These are phyloP conservation scores for Chloebia gouldiae DNA, from an alignment of 2,113 vertebrate genomes.

Conservation along the genomic window DNA sequence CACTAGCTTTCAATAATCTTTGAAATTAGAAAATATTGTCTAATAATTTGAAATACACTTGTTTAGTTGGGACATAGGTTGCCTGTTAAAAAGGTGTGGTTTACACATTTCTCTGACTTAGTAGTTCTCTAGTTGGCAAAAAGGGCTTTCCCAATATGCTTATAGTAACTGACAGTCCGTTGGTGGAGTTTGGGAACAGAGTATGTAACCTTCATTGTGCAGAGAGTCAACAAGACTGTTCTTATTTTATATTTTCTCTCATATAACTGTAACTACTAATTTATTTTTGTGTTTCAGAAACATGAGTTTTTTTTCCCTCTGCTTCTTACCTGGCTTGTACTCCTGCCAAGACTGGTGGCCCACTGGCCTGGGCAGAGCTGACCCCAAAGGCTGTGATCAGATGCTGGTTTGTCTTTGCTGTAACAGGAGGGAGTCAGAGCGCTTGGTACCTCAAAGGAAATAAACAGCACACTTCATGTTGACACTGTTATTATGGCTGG, in stretches of 20 bases:
- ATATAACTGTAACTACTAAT: background rate
- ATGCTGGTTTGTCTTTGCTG: background rate
- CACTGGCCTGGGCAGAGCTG: background rate
- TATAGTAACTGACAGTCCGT: background rate
- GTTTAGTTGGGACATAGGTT: background rate
- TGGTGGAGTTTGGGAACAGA: background rate
- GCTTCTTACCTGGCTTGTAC: background rate
- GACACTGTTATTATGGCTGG: slow-evolving; percentile 20
- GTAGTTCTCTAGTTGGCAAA: background rate
- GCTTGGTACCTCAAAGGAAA: background rate
- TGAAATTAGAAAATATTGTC: background rate
- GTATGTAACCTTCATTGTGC: background rate
- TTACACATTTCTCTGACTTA: background rate
- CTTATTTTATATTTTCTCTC: background rate
- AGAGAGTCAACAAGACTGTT: background rate
- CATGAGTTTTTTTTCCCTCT: background rate
- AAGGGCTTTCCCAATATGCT: background rate
- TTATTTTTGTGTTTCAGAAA: background rate
- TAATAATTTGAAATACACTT: background rate
- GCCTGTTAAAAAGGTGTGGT: background rate
- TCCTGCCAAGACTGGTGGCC: background rate
- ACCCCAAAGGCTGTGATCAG: background rate
- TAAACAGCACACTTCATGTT: background rate
- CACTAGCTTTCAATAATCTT: background rate
- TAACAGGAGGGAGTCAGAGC: background rate